Conservation (phyloP, 2,888 invertebrate species). For the Caenorhabditis japonica region DNA sequence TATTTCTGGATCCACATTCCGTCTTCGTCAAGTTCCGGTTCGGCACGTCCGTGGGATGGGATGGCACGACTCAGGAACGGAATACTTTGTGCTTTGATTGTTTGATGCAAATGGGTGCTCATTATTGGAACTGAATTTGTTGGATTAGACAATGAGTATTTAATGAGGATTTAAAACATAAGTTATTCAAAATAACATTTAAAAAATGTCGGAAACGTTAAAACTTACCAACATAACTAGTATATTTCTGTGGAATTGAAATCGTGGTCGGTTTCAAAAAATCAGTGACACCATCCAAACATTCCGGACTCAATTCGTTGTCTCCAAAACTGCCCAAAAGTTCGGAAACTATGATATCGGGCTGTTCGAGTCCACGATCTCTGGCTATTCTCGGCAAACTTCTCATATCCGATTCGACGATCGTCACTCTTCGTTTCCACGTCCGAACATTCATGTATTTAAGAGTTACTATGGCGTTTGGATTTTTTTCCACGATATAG, state of each 20-base stretch:
- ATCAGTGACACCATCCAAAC: conserved; percentile 79
- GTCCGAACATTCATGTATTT: conserved; percentile 66
- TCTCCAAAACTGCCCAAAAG: conserved; percentile 97
- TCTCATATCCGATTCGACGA: conserved; percentile 80
- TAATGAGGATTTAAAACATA: too few relatives aligned
- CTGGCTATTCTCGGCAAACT: conserved; percentile 76
- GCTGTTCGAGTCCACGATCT: conserved; percentile 82
- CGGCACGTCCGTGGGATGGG: conserved; percentile 52
- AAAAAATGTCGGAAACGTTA: conserved; percentile 3
- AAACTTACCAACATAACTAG: conserved; percentile 60
- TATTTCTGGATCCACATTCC: conserved; percentile 51
- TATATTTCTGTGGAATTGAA: conserved; percentile 72
- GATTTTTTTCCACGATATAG: conserved; percentile 97
- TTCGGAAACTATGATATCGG: conserved; percentile 89
- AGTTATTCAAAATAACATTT: too few relatives aligned
- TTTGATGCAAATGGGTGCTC: conserved; percentile 84
- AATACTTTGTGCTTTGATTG: conserved; percentile 39
- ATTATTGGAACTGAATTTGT: conserved; percentile 86
- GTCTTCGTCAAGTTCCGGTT: conserved; percentile 44
- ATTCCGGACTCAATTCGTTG: conserved; percentile 96
- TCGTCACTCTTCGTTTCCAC: conserved; percentile 76
- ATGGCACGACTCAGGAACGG: conserved; percentile 48
- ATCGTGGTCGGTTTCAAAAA: conserved; percentile 78
- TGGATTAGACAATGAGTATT: too few relatives aligned
- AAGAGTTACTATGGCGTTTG: conserved; percentile 85